These are phyloP conservation scores for Papilio xuthus DNA, from an alignment of 1,140 invertebrate genomes.

Conservation along the genomic window DNA sequence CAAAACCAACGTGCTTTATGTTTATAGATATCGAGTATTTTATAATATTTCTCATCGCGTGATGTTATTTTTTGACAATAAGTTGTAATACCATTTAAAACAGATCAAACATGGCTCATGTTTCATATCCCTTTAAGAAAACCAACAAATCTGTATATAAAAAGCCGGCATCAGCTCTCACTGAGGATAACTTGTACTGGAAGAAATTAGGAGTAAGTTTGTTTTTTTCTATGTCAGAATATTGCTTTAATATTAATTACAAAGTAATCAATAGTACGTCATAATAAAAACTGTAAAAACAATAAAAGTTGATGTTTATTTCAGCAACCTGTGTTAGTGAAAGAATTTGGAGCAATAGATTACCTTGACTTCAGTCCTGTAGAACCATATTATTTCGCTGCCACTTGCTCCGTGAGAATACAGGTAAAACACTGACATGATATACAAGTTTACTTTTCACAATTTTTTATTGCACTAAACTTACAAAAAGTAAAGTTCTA, in stretches of 20 bases:
- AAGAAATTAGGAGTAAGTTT: slow-evolving; percentile 88
- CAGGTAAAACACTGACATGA: slow-evolving; percentile 86
- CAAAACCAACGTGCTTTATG: slow-evolving; percentile 7
- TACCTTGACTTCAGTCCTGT: slow-evolving; percentile 94
- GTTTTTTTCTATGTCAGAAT: neutral
- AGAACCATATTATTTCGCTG: slow-evolving; percentile 93
- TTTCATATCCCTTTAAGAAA: slow-evolving; percentile 85
- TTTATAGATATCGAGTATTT: neutral
- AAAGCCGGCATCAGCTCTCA: slow-evolving; percentile 85
- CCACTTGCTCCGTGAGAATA: slow-evolving; percentile 94
- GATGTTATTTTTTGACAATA: slow-evolving; percentile 16
- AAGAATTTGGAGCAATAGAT: slow-evolving; percentile 96
- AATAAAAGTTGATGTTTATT: slow-evolving; percentile 61
- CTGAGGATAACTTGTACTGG: slow-evolving; percentile 92
- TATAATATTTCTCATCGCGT: neutral
- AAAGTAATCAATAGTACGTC: neutral
- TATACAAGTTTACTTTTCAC: too few relatives aligned
- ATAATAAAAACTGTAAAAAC: neutral
- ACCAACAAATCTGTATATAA: slow-evolving; percentile 87
- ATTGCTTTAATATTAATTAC: neutral
- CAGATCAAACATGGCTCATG: slow-evolving; percentile 60
- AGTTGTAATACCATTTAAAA: slow-evolving; percentile 1
- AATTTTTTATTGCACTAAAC: too few relatives aligned
- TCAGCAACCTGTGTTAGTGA: slow-evolving; percentile 92
- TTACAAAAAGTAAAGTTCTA: too few relatives aligned